Evolutionary conservation across 2,888 invertebrate genomes (phyloP).

Genomic region (Phortica magna): DNA sequence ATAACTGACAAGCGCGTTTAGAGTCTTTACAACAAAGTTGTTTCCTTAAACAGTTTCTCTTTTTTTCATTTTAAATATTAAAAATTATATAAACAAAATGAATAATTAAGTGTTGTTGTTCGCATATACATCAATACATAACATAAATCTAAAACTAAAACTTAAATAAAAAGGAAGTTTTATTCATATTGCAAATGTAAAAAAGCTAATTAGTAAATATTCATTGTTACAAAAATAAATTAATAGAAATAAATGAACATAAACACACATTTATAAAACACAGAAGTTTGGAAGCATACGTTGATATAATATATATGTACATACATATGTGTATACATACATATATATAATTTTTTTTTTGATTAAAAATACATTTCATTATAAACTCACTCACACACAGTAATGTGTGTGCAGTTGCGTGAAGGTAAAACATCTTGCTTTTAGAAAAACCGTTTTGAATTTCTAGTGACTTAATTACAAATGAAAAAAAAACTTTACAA

Average conservation of each 20-base stretch:
- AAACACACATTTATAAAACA: background rate
- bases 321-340: slow-evolving; percentile 32
- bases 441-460: slow-evolving; percentile 14
- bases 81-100: background rate
- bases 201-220: background rate
- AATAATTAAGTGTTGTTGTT: background rate
- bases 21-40: background rate
- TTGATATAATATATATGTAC: slow-evolving; percentile 32
- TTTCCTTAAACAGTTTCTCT: background rate
- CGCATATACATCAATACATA: background rate
- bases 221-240: background rate
- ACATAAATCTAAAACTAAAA: background rate
- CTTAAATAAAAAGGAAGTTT: background rate
- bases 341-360: slow-evolving; percentile 33
- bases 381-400: background rate
- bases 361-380: background rate
- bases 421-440: background rate
- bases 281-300: slow-evolving; percentile 1
- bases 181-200: background rate
- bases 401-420: background rate
- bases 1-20: background rate
- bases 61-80: background rate
- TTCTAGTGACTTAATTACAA: slow-evolving; percentile 28
- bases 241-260: background rate
- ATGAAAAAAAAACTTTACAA: background rate